Conservation (phyloP, 2,888 invertebrate species). For the Dendrolimus pini region DNA sequence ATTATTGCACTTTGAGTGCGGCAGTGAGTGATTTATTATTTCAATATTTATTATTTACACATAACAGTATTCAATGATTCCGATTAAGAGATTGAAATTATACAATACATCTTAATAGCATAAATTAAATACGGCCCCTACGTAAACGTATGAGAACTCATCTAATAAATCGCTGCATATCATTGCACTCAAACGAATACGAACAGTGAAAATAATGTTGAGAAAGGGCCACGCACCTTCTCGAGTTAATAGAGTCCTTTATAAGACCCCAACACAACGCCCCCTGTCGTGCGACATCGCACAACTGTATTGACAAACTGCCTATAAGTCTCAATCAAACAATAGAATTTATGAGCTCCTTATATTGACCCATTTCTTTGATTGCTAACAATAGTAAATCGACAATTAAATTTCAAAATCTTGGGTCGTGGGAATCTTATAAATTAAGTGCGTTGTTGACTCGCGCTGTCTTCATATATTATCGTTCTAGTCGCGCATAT, state of each 20-base stretch:
- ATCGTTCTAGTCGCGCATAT: conserved; percentile 10
- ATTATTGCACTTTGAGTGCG: no score
- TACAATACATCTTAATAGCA: background rate
- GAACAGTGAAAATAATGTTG: conserved; percentile 38
- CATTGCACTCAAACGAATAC: conserved; percentile 63
- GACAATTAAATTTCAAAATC: conserved; percentile 67
- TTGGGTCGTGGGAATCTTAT: conserved; percentile 62
- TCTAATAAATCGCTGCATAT: conserved; percentile 69
- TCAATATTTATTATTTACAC: no score
- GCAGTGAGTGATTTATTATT: no score
- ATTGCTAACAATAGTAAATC: conserved; percentile 57
- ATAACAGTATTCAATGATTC: background rate
- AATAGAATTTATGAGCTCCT: conserved; percentile 54
- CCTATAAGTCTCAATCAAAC: conserved; percentile 71
- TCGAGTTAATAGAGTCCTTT: conserved; percentile 37
- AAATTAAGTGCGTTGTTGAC: conserved; percentile 61
- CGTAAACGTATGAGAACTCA: conserved; percentile 47
- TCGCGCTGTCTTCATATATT: conserved; percentile 49
- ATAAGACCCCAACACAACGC: conserved; percentile 37
- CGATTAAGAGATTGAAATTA: conserved; percentile 1
- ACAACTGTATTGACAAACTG: conserved; percentile 65
- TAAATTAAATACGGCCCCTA: conserved; percentile 4
- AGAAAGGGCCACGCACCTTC: conserved; percentile 39
- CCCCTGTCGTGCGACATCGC: conserved; percentile 45
- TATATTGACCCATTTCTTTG: conserved; percentile 73